These are phyloP conservation scores for Hippocampus zosterae DNA, from an alignment of 2,113 vertebrate species.

Conservation along the genomic window DNA sequence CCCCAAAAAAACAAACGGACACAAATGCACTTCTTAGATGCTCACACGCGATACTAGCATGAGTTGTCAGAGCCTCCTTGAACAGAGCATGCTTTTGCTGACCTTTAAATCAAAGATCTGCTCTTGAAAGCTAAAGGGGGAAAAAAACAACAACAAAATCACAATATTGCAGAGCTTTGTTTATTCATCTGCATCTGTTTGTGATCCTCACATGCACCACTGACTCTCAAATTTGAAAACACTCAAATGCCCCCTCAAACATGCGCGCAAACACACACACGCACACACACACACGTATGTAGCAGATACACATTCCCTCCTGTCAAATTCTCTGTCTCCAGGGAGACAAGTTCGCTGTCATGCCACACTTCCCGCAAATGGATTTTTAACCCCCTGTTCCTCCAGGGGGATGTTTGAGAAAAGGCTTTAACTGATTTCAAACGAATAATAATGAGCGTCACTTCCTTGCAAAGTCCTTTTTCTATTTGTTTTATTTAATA, in stretches of 20 bases:
- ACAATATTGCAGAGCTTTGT: slow-evolving; percentile 21
- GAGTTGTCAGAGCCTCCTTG: slow-evolving; percentile 14
- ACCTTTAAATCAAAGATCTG: slow-evolving; percentile 52
- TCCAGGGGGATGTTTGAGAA: slow-evolving; percentile 74
- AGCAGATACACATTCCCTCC: slow-evolving; percentile 38
- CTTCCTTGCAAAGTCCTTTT: slow-evolving; percentile 68
- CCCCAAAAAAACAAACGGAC: neutral
- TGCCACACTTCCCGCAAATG: slow-evolving; percentile 79
- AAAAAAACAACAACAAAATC: slow-evolving; percentile 16
- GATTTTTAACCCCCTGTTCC: slow-evolving; percentile 70
- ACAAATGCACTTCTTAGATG: neutral
- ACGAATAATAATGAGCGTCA: slow-evolving; percentile 73
- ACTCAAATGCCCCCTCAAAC: slow-evolving; percentile 32
- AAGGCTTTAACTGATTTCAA: slow-evolving; percentile 76
- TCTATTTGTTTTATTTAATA: slow-evolving; percentile 15
- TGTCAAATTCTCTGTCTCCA: slow-evolving; percentile 71
- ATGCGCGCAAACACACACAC: slow-evolving; percentile 16
- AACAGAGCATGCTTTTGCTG: slow-evolving; percentile 41
- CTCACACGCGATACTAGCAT: neutral
- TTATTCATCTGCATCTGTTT: slow-evolving; percentile 32
- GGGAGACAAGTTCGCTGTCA: slow-evolving; percentile 73
- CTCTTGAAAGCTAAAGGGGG: slow-evolving; percentile 33
- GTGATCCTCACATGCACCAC: slow-evolving; percentile 37
- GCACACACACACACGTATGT: slow-evolving; percentile 26
- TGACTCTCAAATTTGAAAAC: slow-evolving; percentile 50